A percentile compares a stretch with the other conserved stretches of the same genome.
These are phyloP conservation scores for Phainopepla nitens DNA, from an alignment of 2,113 vertebrate genomes.

Conservation along the genomic window DNA sequence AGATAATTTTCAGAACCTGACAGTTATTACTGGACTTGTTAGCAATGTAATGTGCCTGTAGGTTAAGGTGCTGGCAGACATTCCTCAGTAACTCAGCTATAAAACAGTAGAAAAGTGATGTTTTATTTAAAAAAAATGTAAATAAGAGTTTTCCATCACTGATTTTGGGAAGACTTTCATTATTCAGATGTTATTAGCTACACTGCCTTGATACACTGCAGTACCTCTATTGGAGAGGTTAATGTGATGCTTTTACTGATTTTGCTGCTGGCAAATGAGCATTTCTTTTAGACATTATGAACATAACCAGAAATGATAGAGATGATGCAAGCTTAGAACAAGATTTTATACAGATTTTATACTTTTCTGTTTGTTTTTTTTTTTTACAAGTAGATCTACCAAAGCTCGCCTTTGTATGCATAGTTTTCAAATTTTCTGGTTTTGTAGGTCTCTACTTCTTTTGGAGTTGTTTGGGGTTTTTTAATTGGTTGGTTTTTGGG, in stretches of 20 bases:
- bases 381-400: not conserved
- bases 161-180: not conserved
- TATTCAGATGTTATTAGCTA: not conserved
- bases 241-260: not conserved
- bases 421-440: not conserved
- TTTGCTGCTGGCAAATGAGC: not conserved
- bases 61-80: not conserved
- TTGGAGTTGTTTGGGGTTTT: not conserved
- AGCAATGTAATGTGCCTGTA: not conserved
- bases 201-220: not conserved
- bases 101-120: not conserved
- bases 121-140: not conserved
- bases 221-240: not conserved
- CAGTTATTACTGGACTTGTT: not conserved
- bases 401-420: not conserved
- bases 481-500: not conserved
- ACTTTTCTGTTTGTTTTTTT: not conserved
- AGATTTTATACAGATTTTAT: not conserved
- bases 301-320: not conserved
- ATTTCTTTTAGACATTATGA: not conserved
- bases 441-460: not conserved
- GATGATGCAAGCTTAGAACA: not conserved
- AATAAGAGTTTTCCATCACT: not conserved
- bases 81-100: not conserved
- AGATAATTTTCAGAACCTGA: not conserved